Evolutionary conservation across 2,113 vertebrate genomes (phyloP), one percentile per base, ranked within the genome.

Genomic region (Nyctereutes procyonoides): DNA sequence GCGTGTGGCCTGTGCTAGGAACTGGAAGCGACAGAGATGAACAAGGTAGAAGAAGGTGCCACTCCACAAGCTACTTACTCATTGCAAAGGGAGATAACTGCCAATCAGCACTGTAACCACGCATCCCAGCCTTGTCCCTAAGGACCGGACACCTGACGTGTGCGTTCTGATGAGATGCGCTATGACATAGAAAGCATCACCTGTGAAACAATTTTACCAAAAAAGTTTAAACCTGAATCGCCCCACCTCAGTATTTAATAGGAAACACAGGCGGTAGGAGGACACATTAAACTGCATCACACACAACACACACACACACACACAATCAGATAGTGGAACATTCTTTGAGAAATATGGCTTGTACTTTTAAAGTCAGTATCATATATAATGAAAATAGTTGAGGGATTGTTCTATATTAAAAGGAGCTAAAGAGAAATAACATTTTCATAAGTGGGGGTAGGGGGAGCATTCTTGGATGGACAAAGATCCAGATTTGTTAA

Each of bases 201-300:
- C 26, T 63, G 35, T 43, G 82, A 51, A 53, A 79, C 53, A 60
- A 26, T 76, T 90, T 90, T 83, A 93, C 60, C n/a, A 85, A 71
- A 71, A 95, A 97, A 55, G 24, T 51, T 77, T 90, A 79, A 91
- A 38, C 69, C 22, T 55, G 76, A 96, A 76, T 79, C 76, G 35
- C 55, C 30, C 60, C 73, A n/a, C 22, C 28, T 87, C 38, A 26
- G 38, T 73, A 63, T n/a, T 35, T 56, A 67, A 65, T 28, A 65
- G 48, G 53, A 92, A 71, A 55, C n/a, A 32, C 17, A 77, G 56
- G 22, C 38, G 38, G 48, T 2, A 73, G 60, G 83, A 65, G 35
- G 85, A 76, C 43, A 56, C 53, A n/a, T 43, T 88, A 65, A 62
- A n/a, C n/a, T n/a, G 14, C 17, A 22, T 81, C 13, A 84, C 58